Evolutionary conservation across 2,888 invertebrate genomes (phyloP), one percentile per base, ranked within the genome.

Genomic region (Epistrophe grossulariae): DNA sequence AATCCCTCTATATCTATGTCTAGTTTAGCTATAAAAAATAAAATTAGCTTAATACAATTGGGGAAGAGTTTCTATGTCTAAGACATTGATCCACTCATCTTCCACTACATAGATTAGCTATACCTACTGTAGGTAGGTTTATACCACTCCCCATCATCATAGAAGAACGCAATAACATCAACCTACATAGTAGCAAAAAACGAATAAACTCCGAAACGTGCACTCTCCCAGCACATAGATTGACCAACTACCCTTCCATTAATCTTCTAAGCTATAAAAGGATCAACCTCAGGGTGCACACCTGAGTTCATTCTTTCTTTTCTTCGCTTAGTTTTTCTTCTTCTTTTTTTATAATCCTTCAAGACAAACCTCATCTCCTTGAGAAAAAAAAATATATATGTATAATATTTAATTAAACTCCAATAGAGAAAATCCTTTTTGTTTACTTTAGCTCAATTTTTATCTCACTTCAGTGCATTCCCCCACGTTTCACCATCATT

Each of bases 361-460:
- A 83, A 87, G 87, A 79, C 59, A 66, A 62, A 59, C 57, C 78
- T 74, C 81, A 71, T 79, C 79, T 79, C 68, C 79, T 72, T 35
- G 35, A 87, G 28, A 31, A 19, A 45, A 31, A 28, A 64, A 43
- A 43, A 43, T 0, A 19, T 0, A 52, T 10, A 5, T 4, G 11
- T 10, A 13, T 55, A 82, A 91, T 91, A 91, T 92, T 92, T 92
- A 92, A 92, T 92, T 92, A 92, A 92, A 92, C 92, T 92, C 92
- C 91, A 92, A 92, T 92, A 92, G 92, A 92, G 92, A 90, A 91
- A 91, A 92, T 91, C 92, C 92, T 89, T 89, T 85, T 80, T 74
- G 87, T 83, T 87, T 83, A 74, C 87, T 79, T 68, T 83, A 31
- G 79, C 79, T 87, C 79, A 87, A 83, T 87, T 87, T 83, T 87